These are phyloP conservation scores for Baryphthengus martii DNA, from an alignment of 2,113 vertebrate species.

Conservation along the genomic window DNA sequence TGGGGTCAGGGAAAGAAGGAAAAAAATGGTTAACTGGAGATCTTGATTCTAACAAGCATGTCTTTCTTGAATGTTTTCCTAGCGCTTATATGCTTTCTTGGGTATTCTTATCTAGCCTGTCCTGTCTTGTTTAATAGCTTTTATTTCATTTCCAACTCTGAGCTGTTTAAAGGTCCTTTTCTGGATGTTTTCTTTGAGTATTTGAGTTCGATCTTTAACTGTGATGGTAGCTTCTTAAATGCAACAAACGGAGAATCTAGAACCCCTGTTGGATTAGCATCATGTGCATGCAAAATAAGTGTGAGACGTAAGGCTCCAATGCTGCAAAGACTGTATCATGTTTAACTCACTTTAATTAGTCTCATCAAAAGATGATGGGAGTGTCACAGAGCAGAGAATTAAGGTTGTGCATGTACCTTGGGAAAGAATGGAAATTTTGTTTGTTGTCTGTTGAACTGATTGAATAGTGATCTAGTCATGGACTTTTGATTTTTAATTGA, in stretches of 20 bases:
- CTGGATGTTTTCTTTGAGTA: background rate
- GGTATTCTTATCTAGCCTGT: background rate
- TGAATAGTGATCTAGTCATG: background rate
- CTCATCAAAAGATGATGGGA: background rate
- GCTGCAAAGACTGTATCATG: background rate
- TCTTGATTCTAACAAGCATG: conserved; percentile 5
- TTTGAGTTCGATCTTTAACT: background rate
- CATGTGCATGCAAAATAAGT: background rate
- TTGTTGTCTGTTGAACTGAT: background rate
- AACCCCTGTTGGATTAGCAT: background rate
- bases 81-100: background rate
- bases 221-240: background rate
- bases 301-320: background rate
- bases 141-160: background rate
- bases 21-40: background rate
- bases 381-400: background rate
- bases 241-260: background rate
- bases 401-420: background rate
- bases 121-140: background rate
- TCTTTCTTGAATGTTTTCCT: background rate
- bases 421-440: background rate
- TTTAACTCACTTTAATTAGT: background rate
- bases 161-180: background rate
- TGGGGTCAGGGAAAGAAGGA: background rate
- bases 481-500: background rate